Conservation (phyloP, 2,797 vertebrate species). For the Antennarius maculatus region DNA sequence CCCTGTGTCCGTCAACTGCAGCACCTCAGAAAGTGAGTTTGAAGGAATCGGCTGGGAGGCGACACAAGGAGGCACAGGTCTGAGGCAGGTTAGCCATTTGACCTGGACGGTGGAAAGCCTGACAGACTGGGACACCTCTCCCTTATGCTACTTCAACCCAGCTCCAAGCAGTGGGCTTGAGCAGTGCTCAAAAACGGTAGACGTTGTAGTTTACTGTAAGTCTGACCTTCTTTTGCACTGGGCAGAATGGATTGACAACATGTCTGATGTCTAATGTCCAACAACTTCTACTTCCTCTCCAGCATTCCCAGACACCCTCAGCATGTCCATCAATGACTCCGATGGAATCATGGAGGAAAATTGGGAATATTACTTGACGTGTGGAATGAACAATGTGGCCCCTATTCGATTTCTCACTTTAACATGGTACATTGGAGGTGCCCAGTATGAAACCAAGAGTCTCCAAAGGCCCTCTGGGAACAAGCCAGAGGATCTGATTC, state of each 20-base stretch:
- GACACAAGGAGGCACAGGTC: rapidly evolving
- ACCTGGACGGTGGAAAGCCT: conserved; percentile 53
- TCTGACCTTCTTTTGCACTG: conserved; percentile 4
- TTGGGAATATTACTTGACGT: conserved; percentile 31
- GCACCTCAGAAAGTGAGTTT: not conserved
- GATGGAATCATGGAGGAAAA: conserved; percentile 37
- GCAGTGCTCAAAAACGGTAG: rapidly evolving
- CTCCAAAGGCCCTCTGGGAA: rapidly evolving
- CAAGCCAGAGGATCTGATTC: conserved; percentile 5
- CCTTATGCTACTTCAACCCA: not conserved
- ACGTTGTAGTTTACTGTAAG: conserved; percentile 71
- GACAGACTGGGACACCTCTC: not conserved
- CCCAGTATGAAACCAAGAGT: rapidly evolving
- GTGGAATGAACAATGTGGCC: conserved; percentile 62
- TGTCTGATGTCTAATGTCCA: not conserved
- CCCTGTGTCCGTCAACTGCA: conserved; percentile 66
- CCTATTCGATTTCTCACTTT: conserved; percentile 64
- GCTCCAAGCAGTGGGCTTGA: rapidly evolving
- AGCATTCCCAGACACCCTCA: conserved; percentile 70
- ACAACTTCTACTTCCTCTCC: conserved; percentile 19
- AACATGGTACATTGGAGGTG: conserved; percentile 63
- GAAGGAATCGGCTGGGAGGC: conserved; percentile 65
- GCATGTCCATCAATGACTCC: conserved; percentile 19
- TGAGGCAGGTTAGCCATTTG: rapidly evolving
- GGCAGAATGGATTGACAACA: not conserved